These are phyloP conservation scores for Lasioglossum calceatum DNA, from an alignment of 2,888 invertebrate genomes.

Conservation along the genomic window DNA sequence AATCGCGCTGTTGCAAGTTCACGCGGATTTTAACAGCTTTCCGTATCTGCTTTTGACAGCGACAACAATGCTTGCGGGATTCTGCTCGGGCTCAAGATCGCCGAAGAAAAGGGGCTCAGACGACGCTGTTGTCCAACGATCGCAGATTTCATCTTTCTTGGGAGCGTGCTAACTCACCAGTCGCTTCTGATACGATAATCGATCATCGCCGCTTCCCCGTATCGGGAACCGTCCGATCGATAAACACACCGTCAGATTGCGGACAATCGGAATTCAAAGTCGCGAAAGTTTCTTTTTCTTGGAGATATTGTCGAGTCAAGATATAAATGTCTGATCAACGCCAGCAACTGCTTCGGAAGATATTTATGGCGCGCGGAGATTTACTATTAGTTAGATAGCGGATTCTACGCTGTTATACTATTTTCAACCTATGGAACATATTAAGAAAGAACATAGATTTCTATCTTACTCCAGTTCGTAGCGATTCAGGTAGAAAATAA, in stretches of 20 bases:
- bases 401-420: no score
- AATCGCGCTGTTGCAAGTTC: slow-evolving; percentile 63
- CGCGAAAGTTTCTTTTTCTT: no score
- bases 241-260: background rate
- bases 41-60: slow-evolving; percentile 61
- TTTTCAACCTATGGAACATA: no score
- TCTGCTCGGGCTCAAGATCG: slow-evolving; percentile 20
- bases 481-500: no score
- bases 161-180: slow-evolving; percentile 47
- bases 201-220: background rate
- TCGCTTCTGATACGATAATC: slow-evolving; percentile 15
- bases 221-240: background rate
- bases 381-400: no score
- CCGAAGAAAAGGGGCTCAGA: slow-evolving; percentile 45
- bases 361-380: no score
- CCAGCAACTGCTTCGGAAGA: no score
- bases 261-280: background rate
- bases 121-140: slow-evolving; percentile 57
- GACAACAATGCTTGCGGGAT: slow-evolving; percentile 51
- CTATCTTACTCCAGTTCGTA: no score
- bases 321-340: no score
- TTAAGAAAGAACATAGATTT: no score
- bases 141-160: slow-evolving; percentile 68
- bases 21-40: slow-evolving; percentile 64
- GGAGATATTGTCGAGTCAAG: no score